A percentile compares a stretch with the other conserved stretches of the same genome.
Conservation (phyloP, 2,888 invertebrate species). For the Dryobota labecula region DNA sequence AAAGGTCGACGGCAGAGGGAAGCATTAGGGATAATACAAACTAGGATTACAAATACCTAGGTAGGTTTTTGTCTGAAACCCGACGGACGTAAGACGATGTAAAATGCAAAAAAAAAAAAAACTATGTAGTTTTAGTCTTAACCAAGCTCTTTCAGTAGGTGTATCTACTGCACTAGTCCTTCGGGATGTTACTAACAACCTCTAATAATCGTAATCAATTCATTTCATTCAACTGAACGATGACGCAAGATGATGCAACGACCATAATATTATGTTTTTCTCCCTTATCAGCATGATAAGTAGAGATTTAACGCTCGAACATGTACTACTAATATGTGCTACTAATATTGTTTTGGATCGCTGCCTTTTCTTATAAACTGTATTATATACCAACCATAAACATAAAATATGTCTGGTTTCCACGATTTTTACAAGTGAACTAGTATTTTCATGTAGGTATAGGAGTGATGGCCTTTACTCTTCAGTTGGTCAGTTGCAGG, state of each 20-base stretch:
- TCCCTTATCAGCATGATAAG: constrained; percentile 57
- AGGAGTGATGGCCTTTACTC: neutral
- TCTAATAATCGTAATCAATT: neutral
- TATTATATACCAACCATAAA: too few species aligned
- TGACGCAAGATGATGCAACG: constrained; percentile 59
- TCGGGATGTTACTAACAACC: neutral
- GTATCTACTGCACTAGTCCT: neutral
- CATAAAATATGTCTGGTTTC: neutral
- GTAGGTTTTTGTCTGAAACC: neutral
- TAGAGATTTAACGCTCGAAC: constrained; percentile 34
- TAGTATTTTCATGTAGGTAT: neutral
- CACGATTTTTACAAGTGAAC: too few species aligned
- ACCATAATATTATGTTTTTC: constrained; percentile 45
- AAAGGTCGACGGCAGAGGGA: neutral
- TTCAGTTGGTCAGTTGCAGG: neutral
- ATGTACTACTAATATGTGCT: neutral
- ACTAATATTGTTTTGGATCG: constrained; percentile 11
- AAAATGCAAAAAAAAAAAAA: neutral
- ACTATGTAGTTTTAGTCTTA: neutral
- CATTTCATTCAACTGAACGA: constrained; percentile 21
- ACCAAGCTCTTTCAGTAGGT: neutral
- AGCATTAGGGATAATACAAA: neutral
- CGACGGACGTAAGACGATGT: neutral
- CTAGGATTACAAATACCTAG: neutral
- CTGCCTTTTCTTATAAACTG: too few species aligned